A percentile compares a stretch with the other conserved stretches of the same genome.
These are phyloP conservation scores for Sceliomorpha sp. DNA, from an alignment of 2,888 invertebrate species.

Conservation along the genomic window DNA sequence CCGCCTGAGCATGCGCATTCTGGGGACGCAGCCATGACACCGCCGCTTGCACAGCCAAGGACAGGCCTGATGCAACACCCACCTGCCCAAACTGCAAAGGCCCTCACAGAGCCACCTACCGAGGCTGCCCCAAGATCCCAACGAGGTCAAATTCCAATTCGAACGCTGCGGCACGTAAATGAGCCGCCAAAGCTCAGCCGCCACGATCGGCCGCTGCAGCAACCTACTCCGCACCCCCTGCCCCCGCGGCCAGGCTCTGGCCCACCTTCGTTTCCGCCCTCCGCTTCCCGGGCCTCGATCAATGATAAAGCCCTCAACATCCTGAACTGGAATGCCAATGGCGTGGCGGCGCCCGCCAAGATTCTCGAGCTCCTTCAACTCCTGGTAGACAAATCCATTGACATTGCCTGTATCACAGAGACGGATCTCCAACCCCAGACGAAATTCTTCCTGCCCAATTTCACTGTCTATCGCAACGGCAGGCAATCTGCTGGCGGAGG, in stretches of 20 bases:
- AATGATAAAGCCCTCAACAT: too few relatives aligned
- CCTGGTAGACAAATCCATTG: neutral
- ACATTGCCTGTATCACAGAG: conserved; percentile 23
- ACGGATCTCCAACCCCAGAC: conserved; percentile 5
- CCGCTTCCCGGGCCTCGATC: too few relatives aligned
- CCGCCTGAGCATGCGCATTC: conserved; percentile 19
- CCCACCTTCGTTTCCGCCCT: too few relatives aligned
- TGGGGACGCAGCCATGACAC: conserved; percentile 16
- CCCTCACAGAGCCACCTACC: conserved; percentile 7
- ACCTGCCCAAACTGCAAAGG: conserved; percentile 27
- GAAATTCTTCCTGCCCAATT: conserved; percentile 1
- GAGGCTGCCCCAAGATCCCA: neutral
- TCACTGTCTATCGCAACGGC: conserved; percentile 4
- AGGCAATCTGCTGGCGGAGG: neutral
- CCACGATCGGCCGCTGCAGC: too few relatives aligned
- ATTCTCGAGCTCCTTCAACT: conserved; percentile 1
- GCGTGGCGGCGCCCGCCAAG: neutral
- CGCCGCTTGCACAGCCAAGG: neutral
- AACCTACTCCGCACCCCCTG: too few relatives aligned
- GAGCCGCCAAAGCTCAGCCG: too few relatives aligned
- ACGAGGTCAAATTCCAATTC: too few relatives aligned
- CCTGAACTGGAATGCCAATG: too few relatives aligned
- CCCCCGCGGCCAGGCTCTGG: too few relatives aligned
- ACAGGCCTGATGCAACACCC: conserved; percentile 1
- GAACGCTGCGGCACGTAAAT: too few relatives aligned